Conservation (phyloP, 92 coral and sea anemone species). For the Zoanthus sansibaricus region DNA sequence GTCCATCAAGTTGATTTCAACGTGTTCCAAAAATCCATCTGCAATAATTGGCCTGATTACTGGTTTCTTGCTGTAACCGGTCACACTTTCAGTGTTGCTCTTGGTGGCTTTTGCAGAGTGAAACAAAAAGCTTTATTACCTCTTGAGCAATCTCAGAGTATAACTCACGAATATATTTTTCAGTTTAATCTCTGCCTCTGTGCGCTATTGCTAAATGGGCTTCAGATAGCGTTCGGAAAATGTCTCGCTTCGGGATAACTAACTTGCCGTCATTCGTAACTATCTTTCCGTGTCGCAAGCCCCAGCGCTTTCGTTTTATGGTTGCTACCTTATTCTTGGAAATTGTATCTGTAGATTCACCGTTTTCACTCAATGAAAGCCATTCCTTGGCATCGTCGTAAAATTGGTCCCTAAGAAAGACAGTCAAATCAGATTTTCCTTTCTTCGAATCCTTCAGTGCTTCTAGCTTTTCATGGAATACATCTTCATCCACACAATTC, state of each 20-base stretch:
- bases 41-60: conserved; percentile 43
- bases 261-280: conserved; percentile 31
- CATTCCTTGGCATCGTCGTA: conserved; percentile 36
- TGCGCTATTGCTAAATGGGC: conserved; percentile 57
- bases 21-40: conserved; percentile 47
- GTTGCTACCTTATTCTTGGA: conserved; percentile 27
- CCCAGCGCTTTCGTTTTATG: conserved; percentile 41
- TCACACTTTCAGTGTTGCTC: conserved; percentile 54
- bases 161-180: conserved; percentile 18
- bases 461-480: conserved; percentile 46
- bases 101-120: conserved; percentile 41
- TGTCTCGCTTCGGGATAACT: conserved; percentile 44
- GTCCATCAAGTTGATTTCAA: conserved; percentile 32
- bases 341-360: conserved; percentile 1
- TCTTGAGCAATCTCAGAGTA: conserved; percentile 56
- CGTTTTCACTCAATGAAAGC: conserved; percentile 6
- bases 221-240: conserved; percentile 24
- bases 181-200: conserved; percentile 53
- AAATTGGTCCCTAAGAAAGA: conserved; percentile 29
- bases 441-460: conserved; percentile 19
- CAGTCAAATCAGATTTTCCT: conserved; percentile 35
- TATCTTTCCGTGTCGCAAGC: conserved; percentile 46
- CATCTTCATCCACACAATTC: conserved; percentile 40
- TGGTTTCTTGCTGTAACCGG: conserved; percentile 42
- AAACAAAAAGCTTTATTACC: conserved; percentile 46